Percentiles rank a stretch among this genome's conserved stretches.
Conservation (phyloP, 2,113 vertebrate genomes). For the Alces alces region DNA sequence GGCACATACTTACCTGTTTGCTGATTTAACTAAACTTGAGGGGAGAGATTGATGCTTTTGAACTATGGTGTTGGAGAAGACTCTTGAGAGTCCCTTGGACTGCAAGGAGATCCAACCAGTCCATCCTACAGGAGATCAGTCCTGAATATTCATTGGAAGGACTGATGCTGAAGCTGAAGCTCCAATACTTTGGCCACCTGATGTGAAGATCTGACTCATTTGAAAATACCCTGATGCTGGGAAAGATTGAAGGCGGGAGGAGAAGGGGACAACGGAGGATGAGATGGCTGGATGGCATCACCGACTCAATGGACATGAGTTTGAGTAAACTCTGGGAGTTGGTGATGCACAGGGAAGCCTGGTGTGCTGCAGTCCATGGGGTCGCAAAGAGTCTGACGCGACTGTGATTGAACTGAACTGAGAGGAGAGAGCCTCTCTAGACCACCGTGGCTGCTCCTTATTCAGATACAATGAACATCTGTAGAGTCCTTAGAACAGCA, state of each 20-base stretch:
- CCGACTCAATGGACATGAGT: rapidly evolving
- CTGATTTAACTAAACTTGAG: background rate
- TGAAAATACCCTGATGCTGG: background rate
- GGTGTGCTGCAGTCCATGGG: background rate
- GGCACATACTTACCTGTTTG: background rate
- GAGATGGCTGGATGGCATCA: background rate
- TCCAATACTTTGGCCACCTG: background rate
- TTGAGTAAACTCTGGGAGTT: rapidly evolving
- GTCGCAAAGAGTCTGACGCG: rapidly evolving
- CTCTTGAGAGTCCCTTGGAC: background rate
- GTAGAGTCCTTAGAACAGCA: background rate
- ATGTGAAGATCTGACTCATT: background rate
- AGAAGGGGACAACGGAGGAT: background rate
- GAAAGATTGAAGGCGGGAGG: background rate
- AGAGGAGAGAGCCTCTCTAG: background rate
- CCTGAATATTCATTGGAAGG: background rate
- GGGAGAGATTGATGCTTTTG: background rate
- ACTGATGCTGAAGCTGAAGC: background rate
- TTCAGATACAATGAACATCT: background rate
- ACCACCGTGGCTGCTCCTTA: background rate
- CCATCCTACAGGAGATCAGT: background rate
- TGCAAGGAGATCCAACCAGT: background rate
- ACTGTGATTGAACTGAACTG: background rate
- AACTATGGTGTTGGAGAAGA: background rate
- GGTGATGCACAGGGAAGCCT: background rate